Evolutionary conservation across 2,797 vertebrate species (phyloP), one percentile per base, ranked within the genome.

Genomic region (Neosilurus mollespiculum): DNA sequence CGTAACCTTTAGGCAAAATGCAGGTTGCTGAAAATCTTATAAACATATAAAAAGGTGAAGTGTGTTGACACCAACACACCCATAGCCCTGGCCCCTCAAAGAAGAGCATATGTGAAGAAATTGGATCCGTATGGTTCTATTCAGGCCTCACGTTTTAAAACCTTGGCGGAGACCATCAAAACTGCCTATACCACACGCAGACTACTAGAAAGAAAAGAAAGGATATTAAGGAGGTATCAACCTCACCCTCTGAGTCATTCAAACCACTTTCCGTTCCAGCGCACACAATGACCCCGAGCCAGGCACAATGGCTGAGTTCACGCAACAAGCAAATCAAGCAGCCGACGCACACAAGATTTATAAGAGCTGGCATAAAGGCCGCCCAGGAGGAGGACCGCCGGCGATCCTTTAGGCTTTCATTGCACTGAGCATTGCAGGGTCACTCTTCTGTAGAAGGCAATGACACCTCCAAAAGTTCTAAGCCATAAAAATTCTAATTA

Each of bases 331-430:
- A 90, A 93, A 93, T 93, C 89, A 89, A 93, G 89, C 61, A 80
- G 88, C 83, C 89, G 62, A 81, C 89, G 90, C 87, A 92, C 91
- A 87, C 91, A 91, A 94, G 92, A 94, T 94, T 93, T 94, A 94
- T 92, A 86, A 89, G 90, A 56, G 86, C 56, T 58, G 9, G 87
- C 75, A 93, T 90, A 93, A 94, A 93, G 91, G 90, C 91, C 90
- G 87, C 92, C 92, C 90, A 92, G 24, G 2, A 89, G 89, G 93
- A 87, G 90, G 85, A 84, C 83, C 37, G 78, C 58, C 20, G 89
- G 86, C 81, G 89, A 83, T 80, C 88, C 87, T 91, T 89, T 73
- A 75, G 87, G 83, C 88, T 86, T 87, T 88, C 58, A 81, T 83
- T 65, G 80, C 34, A 78, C 83, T 91, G 89, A 91, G 92, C 89